Base-by-base conservation (phyloP, 1,140 invertebrate species). In the Geopemphigus sp. region DNA sequence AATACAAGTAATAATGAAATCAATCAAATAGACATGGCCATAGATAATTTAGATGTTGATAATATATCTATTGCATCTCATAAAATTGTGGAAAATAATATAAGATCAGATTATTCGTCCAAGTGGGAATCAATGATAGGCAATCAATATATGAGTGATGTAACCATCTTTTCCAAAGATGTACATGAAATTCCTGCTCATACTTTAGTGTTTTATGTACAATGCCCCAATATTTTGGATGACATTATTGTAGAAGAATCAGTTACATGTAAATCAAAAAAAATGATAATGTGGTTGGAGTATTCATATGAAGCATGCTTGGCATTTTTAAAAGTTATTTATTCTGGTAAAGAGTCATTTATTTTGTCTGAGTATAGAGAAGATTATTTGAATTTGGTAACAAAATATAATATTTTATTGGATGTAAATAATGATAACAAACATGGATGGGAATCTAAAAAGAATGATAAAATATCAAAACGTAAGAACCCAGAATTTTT, bases 201-300 rank as follows among this genome's bases (percentile, higher is more conserved):
- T 50, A 81, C 73, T 66, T 19, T 83, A 32, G 82, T 83, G 0
- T 47, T 83, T 39, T 50, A 64, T 64, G 81, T 68, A 15, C 80
- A 82, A 53, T 82, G 81, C 59, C 80, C 81, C 14, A 59, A 50
- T 59, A 81, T 82, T 73, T 74, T 82, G 15, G 57, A 81, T 47
- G 83, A 83, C 22, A 72, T 80, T 8, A 80, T 82, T 17, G 45
- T 24, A 29, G 81, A 82, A 80, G 56, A 72, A 80, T 66, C 47
- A 15, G 39, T 22, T 45, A 12, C 56, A n/a, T 17, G 22, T 74
- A 70, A 81, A 76, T 32, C n/a, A 45, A 81, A 61, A 53, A 81
- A 83, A 73, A 80, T 82, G 39, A 6, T 83, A 4, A 81, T 82
- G 81, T 83, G 82, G 81, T 80, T 53, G 11, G 74, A 82, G 5